Conservation (phyloP, 1,140 invertebrate species). For the Orchesella cincta region DNA sequence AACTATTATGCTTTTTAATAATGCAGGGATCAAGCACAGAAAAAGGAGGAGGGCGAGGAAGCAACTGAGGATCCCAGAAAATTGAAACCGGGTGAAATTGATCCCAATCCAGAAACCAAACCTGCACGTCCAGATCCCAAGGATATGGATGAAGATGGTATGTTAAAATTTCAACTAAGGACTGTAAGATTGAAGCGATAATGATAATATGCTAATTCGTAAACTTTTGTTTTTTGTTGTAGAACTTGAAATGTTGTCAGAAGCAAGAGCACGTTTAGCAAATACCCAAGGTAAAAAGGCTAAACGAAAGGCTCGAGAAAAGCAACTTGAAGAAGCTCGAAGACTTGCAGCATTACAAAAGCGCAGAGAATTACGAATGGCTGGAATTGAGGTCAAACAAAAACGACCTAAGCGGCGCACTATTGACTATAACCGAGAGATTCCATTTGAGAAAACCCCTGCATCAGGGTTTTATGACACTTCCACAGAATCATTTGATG, state of each 20-base stretch:
- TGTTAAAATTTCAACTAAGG: no score
- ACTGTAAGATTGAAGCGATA: no score
- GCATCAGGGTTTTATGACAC: conserved; percentile 92
- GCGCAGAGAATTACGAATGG: conserved; percentile 90
- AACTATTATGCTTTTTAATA: no score
- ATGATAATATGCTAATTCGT: no score
- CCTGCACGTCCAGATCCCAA: conserved; percentile 99
- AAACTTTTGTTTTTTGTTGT: conserved; percentile 54
- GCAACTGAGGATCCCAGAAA: conserved; percentile 91
- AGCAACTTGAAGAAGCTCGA: conserved; percentile 96
- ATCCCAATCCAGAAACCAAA: conserved; percentile 99
- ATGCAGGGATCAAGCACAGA: conserved; percentile 93
- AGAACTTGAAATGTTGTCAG: conserved; percentile 98
- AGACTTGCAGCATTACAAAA: conserved; percentile 95
- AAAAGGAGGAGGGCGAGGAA: conserved; percentile 93
- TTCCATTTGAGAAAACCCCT: conserved; percentile 94
- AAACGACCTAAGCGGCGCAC: conserved; percentile 78
- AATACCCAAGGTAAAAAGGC: conserved; percentile 99
- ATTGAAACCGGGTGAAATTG: conserved; percentile 97
- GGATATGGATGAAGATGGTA: conserved; percentile 99
- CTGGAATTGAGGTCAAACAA: conserved; percentile 83
- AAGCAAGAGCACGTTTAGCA: conserved; percentile 94
- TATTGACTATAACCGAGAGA: conserved; percentile 97
- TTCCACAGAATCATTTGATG: conserved; percentile 82
- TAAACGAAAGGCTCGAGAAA: conserved; percentile 97